These are phyloP conservation scores for Sarcophilus harrisii DNA, from an alignment of 2,797 vertebrate genomes.

Conservation along the genomic window DNA sequence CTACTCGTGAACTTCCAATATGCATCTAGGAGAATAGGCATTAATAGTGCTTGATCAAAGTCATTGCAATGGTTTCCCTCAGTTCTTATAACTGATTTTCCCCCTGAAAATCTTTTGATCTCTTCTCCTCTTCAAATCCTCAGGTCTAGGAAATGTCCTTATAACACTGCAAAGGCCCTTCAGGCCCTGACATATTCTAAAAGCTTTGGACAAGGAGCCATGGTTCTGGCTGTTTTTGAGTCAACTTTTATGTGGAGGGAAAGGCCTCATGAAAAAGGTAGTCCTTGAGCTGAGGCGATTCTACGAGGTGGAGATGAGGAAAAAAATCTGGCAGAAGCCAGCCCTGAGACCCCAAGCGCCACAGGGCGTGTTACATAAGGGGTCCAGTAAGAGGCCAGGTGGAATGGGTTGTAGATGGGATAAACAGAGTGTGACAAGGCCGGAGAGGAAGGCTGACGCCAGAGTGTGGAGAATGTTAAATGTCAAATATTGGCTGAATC, in stretches of 20 bases:
- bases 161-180: neutral
- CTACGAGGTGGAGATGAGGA: neutral
- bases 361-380: neutral
- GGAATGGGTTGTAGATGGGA: neutral
- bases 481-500: constrained; percentile 9
- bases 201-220: neutral
- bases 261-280: neutral
- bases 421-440: neutral
- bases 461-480: neutral
- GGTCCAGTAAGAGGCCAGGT: neutral
- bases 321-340: neutral
- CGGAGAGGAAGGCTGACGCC: neutral
- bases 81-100: neutral
- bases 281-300: neutral
- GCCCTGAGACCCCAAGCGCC: neutral
- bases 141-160: neutral
- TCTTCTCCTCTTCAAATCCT: constrained; percentile 42
- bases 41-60: neutral
- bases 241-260: neutral
- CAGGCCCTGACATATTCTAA: neutral
- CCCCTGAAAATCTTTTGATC: neutral
- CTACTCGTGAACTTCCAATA: neutral
- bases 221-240: neutral
- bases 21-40: neutral
- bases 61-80: neutral